Evolutionary conservation across 2,113 vertebrate genomes (phyloP), one percentile per base, ranked within the genome.

Genomic region (Noctilio leporinus): DNA sequence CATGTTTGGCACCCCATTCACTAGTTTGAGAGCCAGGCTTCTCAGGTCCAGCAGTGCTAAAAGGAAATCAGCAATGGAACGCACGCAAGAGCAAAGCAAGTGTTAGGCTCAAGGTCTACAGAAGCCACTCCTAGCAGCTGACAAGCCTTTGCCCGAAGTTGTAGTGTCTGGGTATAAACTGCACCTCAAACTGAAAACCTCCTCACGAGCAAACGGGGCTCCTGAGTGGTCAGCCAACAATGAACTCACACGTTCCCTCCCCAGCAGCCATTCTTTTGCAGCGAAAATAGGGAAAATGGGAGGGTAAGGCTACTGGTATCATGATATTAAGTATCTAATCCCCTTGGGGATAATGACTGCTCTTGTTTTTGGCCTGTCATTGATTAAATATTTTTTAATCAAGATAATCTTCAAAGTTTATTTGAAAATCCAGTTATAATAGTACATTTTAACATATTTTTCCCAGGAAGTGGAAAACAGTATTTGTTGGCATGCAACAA

Each of bases 51-150:
- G 62, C n/a, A 45, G 33, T 9, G 7, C 64, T 90, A 45, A 80
- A 19, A 80, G 70, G 51, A 95, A 95, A 12, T 65, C 76, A 93
- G 86, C 88, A 94, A 91, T 49, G 53, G 45, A 94, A 90, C 82
- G 76, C 33, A 20, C 22, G 3, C 87, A 47, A 55, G 38, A 64
- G 57, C 22, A 76, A 91, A 84, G 38, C 57, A 70, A 93, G 57
- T 91, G 92, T 96, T 90, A 88, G 57, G 57, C n/a, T 88, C 47
- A 90, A 55, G 28, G 57, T 75, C 64, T 86, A 96, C 4, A 96
- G 76, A 82, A 93, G 69, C 70, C 51, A 94, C 82, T 91, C 77
- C 40, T 51, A 80, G 70, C n/a, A 80, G 38, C 59, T 93, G 30
- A 89, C 70, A 89, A 35, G 57, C 38, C 53, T n/a, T 57, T 83